These are phyloP conservation scores for Montipora foliosa DNA, from an alignment of 64 coral and sea anemone species.

Conservation along the genomic window DNA sequence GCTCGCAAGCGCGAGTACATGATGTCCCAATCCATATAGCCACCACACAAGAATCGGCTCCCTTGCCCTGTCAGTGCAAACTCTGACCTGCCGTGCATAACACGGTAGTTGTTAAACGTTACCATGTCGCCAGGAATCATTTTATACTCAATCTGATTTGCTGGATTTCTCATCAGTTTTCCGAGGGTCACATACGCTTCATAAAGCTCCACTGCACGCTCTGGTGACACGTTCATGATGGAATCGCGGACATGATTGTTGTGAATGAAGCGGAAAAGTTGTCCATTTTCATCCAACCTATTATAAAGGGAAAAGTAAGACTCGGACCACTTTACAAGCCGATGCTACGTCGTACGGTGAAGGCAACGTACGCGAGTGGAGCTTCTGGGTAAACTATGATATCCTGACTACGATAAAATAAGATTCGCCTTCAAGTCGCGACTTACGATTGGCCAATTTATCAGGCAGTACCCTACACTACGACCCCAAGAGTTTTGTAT, in stretches of 20 bases:
- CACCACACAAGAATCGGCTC: slow-evolving; percentile 42
- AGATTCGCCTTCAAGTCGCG: too few relatives aligned
- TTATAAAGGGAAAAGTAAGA: not conserved
- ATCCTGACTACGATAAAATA: too few relatives aligned
- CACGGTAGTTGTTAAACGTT: slow-evolving; percentile 78
- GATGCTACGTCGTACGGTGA: not conserved
- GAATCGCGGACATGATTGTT: slow-evolving; percentile 83
- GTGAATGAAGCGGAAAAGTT: slow-evolving; percentile 67
- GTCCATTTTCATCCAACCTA: slow-evolving; percentile 70
- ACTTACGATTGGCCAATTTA: too few relatives aligned
- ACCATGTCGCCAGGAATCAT: slow-evolving; percentile 74
- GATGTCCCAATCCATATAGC: slow-evolving; percentile 83
- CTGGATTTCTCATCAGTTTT: slow-evolving; percentile 66
- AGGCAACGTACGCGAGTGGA: too few relatives aligned
- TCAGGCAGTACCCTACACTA: too few relatives aligned
- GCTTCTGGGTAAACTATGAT: too few relatives aligned
- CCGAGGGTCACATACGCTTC: slow-evolving; percentile 66
- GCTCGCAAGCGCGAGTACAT: slow-evolving; percentile 66
- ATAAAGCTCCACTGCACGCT: slow-evolving; percentile 66
- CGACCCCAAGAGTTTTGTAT: too few relatives aligned
- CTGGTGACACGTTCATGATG: slow-evolving; percentile 51
- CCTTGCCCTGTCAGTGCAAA: slow-evolving; percentile 45
- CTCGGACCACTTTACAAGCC: not conserved
- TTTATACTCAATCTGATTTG: slow-evolving; percentile 78
- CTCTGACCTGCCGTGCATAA: slow-evolving; percentile 77